phyloP scores from a whole-genome alignment of 2,113 vertebrate genomes.

The Carassius auratus region DNA sequence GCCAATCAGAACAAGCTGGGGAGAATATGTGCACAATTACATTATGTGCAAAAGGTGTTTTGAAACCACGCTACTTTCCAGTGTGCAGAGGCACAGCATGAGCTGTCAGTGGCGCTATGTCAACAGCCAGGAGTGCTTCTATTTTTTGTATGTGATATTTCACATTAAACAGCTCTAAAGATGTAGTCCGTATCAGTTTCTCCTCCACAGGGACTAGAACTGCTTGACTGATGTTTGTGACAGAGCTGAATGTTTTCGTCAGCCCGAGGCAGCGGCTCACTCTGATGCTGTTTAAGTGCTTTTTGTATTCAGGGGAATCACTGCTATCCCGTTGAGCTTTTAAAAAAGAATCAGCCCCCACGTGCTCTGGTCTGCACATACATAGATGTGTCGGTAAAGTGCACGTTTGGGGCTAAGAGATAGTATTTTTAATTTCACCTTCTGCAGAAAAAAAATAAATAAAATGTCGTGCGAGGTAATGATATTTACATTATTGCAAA shows the following conservation, averaged over 20 bases:
- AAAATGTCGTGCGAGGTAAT: constrained; percentile 30
- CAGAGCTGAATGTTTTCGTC: constrained; percentile 72
- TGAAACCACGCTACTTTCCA: constrained; percentile 61
- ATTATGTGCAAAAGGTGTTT: constrained; percentile 71
- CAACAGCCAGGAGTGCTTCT: constrained; percentile 68
- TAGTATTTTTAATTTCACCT: constrained; percentile 8
- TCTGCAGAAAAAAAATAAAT: neutral
- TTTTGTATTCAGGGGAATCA: constrained; percentile 76
- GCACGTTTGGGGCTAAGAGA: neutral
- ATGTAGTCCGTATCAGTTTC: constrained; percentile 64
- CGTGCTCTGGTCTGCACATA: constrained; percentile 5
- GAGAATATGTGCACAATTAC: constrained; percentile 72
- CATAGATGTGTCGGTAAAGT: constrained; percentile 9
- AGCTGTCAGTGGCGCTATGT: constrained; percentile 71
- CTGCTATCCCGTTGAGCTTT: constrained; percentile 68
- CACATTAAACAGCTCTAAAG: constrained; percentile 68
- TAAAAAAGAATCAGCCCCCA: constrained; percentile 32
- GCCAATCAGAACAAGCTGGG: constrained; percentile 43
- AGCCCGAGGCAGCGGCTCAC: constrained; percentile 71
- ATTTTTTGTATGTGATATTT: constrained; percentile 69
- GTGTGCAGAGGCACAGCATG: constrained; percentile 61
- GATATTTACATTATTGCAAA: constrained; percentile 36
- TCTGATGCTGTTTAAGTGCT: constrained; percentile 70
- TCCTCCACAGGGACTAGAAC: constrained; percentile 72
- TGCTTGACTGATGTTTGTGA: constrained; percentile 75